phyloP scores from a whole-genome alignment of 2,113 vertebrate genomes.

The Apteryx owenii region DNA sequence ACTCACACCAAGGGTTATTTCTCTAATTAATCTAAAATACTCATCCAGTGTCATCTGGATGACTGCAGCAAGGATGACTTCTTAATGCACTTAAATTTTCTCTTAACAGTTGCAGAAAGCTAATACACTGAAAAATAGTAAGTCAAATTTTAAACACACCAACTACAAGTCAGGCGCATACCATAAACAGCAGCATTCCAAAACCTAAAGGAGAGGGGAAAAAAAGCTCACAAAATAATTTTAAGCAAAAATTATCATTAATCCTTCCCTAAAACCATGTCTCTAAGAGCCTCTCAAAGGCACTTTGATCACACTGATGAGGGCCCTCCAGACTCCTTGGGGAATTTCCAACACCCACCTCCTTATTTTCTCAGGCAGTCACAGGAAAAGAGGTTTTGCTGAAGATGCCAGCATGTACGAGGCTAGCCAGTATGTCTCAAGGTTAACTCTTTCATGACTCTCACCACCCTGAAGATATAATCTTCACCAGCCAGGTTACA shows the following conservation, averaged over 20 bases:
- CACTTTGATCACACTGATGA: conserved; percentile 13
- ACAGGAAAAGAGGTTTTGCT: conserved; percentile 48
- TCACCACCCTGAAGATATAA: not conserved
- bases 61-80: not conserved
- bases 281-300: not conserved
- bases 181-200: not conserved
- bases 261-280: not conserved
- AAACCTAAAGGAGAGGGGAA: not conserved
- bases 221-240: not conserved
- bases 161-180: not conserved
- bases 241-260: not conserved
- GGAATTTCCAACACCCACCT: conserved; percentile 56
- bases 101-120: not conserved
- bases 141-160: not conserved
- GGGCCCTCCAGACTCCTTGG: conserved; percentile 21
- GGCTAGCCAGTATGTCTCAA: not conserved
- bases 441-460: conserved; percentile 16
- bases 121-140: not conserved
- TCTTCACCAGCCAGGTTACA: not conserved
- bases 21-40: not conserved
- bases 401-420: conserved; percentile 9
- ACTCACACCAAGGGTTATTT: conserved; percentile 5
- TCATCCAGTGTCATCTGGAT: not conserved
- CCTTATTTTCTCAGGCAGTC: conserved; percentile 49
- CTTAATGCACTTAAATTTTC: not conserved